Conservation (phyloP, 1,140 invertebrate genomes). For the Zaprionus capensis region DNA sequence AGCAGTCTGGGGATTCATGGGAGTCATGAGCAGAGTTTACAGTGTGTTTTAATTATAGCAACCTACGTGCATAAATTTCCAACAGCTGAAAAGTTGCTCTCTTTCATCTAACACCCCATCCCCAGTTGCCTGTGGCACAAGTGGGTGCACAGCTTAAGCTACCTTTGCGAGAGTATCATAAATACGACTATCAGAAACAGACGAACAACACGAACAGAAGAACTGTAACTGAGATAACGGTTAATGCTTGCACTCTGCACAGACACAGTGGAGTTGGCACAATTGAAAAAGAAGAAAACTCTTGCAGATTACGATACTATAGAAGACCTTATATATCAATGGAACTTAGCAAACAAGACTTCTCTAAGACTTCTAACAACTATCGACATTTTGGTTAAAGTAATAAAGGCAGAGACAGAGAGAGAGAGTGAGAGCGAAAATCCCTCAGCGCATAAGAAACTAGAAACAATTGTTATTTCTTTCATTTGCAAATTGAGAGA, state of each 20-base stretch:
- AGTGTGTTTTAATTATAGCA: neutral
- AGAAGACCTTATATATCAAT: neutral
- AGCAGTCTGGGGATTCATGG: neutral
- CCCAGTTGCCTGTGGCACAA: neutral
- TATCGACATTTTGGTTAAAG: no score
- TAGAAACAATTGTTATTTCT: conserved; percentile 38
- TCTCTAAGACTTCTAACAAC: neutral
- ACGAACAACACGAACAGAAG: conserved; percentile 31
- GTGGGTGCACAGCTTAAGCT: neutral
- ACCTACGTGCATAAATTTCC: neutral
- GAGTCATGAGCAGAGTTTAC: neutral
- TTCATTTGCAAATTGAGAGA: conserved; percentile 44
- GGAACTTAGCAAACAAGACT: neutral
- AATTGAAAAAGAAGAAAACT: neutral
- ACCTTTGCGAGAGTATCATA: conserved; percentile 18
- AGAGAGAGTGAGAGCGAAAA: neutral
- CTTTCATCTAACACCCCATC: neutral
- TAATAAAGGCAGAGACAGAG: neutral
- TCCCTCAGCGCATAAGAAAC: neutral
- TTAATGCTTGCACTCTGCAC: conserved; percentile 35
- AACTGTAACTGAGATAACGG: conserved; percentile 58
- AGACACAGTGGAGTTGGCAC: conserved; percentile 13
- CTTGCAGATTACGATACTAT: neutral
- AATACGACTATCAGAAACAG: conserved; percentile 66
- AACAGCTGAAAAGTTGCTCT: neutral